Percentiles rank a stretch among this genome's conserved stretches.
phyloP scores from a whole-genome alignment of 2,113 vertebrate genomes.

The Pteruthius melanotis region DNA sequence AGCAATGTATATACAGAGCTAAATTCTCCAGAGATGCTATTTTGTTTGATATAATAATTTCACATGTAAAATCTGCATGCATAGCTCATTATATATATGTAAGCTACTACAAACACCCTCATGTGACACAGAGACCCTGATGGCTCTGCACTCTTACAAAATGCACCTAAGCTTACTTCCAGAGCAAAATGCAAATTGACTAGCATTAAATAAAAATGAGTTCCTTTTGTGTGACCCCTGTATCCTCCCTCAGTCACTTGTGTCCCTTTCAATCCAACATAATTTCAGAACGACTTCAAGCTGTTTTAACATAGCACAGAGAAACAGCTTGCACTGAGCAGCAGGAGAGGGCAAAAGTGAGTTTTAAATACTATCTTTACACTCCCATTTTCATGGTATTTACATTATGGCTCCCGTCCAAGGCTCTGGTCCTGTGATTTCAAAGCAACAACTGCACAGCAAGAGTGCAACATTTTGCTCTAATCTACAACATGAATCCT shows the following conservation, averaged over 20 bases:
- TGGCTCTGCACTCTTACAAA: background rate
- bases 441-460: slow-evolving; percentile 15
- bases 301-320: background rate
- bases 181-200: background rate
- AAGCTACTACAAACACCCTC: background rate
- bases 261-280: background rate
- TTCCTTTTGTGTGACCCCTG: background rate
- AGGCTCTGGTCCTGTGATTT: background rate
- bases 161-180: background rate
- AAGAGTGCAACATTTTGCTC: slow-evolving; percentile 29
- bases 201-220: background rate
- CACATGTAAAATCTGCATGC: background rate
- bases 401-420: background rate
- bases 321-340: slow-evolving; percentile 6
- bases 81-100: background rate
- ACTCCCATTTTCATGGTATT: background rate
- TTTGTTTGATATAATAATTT: background rate
- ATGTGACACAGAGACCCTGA: background rate
- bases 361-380: slow-evolving; percentile 7
- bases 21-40: background rate
- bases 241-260: background rate
- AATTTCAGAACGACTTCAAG: background rate
- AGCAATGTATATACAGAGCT: background rate
- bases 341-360: background rate
- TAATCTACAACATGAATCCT: background rate